phyloP scores from a whole-genome alignment of 2,113 vertebrate species.

The Herpailurus yagouaroundi region DNA sequence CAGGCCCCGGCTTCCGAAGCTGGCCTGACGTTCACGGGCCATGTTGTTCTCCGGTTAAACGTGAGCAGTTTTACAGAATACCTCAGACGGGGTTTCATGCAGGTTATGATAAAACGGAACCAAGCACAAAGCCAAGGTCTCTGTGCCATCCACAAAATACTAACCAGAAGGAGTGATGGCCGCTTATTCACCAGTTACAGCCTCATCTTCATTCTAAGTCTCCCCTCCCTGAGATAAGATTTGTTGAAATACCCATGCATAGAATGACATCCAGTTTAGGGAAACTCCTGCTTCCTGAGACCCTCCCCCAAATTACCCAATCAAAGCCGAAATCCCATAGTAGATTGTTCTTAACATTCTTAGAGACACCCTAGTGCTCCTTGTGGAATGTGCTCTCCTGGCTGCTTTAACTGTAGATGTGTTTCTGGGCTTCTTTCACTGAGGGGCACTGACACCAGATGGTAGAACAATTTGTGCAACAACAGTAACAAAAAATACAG shows the following conservation, averaged over 20 bases:
- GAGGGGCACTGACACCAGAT: background rate
- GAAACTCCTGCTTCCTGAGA: background rate
- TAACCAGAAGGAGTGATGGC: background rate
- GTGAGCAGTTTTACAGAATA: accelerated
- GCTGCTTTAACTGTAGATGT: accelerated
- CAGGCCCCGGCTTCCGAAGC: background rate
- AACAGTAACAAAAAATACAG: background rate
- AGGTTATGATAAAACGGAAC: background rate
- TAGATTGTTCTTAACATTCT: background rate
- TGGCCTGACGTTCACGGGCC: background rate
- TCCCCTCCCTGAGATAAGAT: background rate
- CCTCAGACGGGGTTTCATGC: background rate
- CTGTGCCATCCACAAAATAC: background rate
- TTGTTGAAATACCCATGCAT: background rate
- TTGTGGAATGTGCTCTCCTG: background rate
- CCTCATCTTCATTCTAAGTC: background rate
- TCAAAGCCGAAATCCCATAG: background rate
- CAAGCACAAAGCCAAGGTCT: background rate
- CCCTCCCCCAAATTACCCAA: background rate
- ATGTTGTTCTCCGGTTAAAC: accelerated
- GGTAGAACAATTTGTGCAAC: background rate
- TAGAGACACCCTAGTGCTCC: too few species aligned
- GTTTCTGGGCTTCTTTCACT: background rate
- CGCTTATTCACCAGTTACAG: background rate
- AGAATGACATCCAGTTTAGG: background rate